Base-by-base conservation (phyloP, 1,140 invertebrate genomes). In the Lycorma delicatula region DNA sequence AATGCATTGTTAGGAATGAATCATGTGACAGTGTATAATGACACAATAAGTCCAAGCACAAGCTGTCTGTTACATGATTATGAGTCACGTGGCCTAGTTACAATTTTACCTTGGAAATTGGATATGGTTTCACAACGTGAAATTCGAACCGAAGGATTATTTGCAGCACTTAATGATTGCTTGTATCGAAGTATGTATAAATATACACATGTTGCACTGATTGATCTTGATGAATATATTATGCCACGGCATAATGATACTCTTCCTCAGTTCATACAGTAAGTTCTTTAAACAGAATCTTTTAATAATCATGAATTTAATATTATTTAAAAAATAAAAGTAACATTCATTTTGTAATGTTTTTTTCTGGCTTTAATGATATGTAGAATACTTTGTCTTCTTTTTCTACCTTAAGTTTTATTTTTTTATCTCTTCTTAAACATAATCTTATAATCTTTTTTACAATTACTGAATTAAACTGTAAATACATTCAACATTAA, bases 21-120 rank as follows among this genome's bases (percentile, higher is more conserved):
- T 25, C 89, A 93, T 69, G 92, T 97, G 68, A 89, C 89, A 25
- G 85, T 97, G 68, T 97, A 95, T 75, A 96, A 97, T 70, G 84
- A 94, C 68, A 92, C 91, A 0, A 75, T 93, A 25, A 89, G 91
- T 5, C 68, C 75, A 1, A 81, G 87, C 46, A 89, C 91, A 0
- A 77, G 61, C 9, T 91, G 89, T 66, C 77, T 92, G 13, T 74
- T 97, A 31, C 75, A 81, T 13, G 77, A 85, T 66, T 94, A 93
- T 67, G 73, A 78, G 25, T 2, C 16, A 6, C 58, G 16, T 48
- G 86, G 87, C 3, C 70, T 87, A 0, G 82, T 94, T 2, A 87
- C 84, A 13, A 73, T 97, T 27, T 72, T 95, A 61, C 89, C 89
- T 5, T 97, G 93, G 93, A 82, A 88, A 66, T 74, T 97, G 44